Base-by-base conservation (phyloP, 2,113 vertebrate genomes). In the Pseudopodoces humilis region DNA sequence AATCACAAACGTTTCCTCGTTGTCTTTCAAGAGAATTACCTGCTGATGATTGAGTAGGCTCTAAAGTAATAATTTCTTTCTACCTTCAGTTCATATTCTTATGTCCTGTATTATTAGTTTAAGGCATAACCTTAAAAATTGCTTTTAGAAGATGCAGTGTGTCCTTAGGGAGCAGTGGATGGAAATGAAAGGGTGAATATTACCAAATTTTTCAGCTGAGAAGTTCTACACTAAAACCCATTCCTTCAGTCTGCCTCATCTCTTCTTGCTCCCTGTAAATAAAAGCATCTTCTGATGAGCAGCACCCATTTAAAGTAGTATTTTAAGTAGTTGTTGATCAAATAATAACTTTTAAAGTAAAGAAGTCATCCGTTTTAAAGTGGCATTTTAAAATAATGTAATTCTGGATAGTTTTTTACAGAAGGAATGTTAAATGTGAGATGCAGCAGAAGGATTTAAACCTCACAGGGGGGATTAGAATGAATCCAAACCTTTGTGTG, bases 381-480 rank as follows among this genome's bases (percentile, higher is more conserved):
- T 72, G 72, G 43, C 55, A 49, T 52, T 88, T 94, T 96, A 96
- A 92, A 97, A 94, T 96, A 97, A 95, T 97, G 95, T 97, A 98
- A 97, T 96, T 96, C 81, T 96, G 97, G 97, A 98, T 97, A 98
- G 97, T 95, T 94, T 98, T 95, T 83, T 59, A 70, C 81, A 65
- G 76, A 97, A 97, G 95, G 95, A 97, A 97, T 98, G 98, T 98
- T 97, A 97, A 98, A 98, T 92, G 82, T 97, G 97, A 86, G 52
- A 56, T 78, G 64, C 44, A 69, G 74, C 53, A 88, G 46, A 27
- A 95, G 59, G 55, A 46, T 37, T 81, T 52, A 80, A 79, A 75
- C 49, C 33, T 49, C 39, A 9, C 58, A 86, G 35, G 39, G 83
- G 24, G 24, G 43, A 46, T 85, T 85, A 76, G 16, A 46, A 60